Evolutionary conservation across 2,797 vertebrate species (phyloP), one percentile per base, ranked within the genome.

Genomic region (Pangasius macronema): DNA sequence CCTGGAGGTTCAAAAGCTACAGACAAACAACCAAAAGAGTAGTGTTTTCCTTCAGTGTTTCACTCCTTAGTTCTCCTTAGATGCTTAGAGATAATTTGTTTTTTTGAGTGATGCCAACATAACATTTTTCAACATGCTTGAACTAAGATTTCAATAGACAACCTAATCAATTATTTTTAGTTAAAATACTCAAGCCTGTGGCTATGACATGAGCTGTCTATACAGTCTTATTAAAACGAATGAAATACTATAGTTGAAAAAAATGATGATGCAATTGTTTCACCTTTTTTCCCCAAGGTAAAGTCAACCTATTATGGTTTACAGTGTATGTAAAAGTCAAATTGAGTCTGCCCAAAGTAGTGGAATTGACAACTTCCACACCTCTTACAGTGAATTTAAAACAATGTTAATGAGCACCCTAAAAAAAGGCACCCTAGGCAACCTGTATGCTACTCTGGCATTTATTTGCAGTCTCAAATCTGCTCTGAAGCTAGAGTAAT

Each of bases 181-280:
- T 65, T 65, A 49, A 46, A 63, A 67, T n/a, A 42, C 20, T 22
- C 36, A 18, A 33, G 18, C 0, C 42, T 68, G n/a, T 33, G 18
- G 10, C 46, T 18, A 13, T 68, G 36, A 42, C 57, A 82, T n/a
- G 39, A 63, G 79, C 24, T 57, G 57, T 83, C 18, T 33, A 51
- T 33, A 82, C 27, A 57, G n/a, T 65, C n/a, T 49, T 46, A 83
- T 83, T 67, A 83, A 20, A 67, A 83, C 18, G 51, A 51, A 51
- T 68, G 20, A 83, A 67, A 68, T 81, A 61, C 36, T 61, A 14
- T 61, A 61, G 36, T 65, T 49, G 39, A n/a, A 49, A n/a, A n/a
- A 63, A 67, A 63, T 65, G 11, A 65, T 83, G 61, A 83, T 65
- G 81, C 81, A 83, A 83, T 30, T 65, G 39, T 82, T 82, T 81